These are phyloP conservation scores for Mizuhopecten yessoensis DNA, from an alignment of 1,140 invertebrate species.

Conservation along the genomic window DNA sequence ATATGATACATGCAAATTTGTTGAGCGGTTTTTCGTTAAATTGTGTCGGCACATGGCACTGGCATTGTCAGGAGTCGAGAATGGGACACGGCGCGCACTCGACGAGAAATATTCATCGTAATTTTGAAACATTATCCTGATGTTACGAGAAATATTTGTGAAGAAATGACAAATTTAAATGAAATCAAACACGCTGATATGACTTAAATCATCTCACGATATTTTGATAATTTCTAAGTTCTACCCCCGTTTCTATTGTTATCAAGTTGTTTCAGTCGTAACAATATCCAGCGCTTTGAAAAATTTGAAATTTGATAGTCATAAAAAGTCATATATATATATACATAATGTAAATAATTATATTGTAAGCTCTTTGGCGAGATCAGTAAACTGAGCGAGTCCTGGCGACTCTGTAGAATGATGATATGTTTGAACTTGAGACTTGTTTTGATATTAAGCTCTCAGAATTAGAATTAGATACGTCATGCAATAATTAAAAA, in stretches of 20 bases:
- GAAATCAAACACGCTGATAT: slow-evolving; percentile 24
- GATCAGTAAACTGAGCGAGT: not conserved
- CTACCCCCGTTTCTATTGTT: not conserved
- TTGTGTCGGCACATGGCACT: slow-evolving; percentile 36
- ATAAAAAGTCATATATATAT: not conserved
- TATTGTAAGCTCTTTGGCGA: not conserved
- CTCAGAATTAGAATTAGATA: not conserved
- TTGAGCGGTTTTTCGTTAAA: slow-evolving; percentile 13
- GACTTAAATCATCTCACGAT: slow-evolving; percentile 26
- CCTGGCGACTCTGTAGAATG: not conserved
- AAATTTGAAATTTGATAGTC: slow-evolving; percentile 5
- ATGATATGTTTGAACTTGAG: slow-evolving; percentile 19
- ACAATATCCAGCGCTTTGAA: slow-evolving; percentile 23
- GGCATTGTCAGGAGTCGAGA: not conserved
- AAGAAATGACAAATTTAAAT: slow-evolving; percentile 36
- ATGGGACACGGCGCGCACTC: not conserved
- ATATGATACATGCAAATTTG: slow-evolving; percentile 39
- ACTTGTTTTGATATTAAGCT: not conserved
- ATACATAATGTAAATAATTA: slow-evolving; percentile 11
- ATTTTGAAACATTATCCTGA: slow-evolving; percentile 9
- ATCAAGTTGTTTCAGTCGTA: not conserved
- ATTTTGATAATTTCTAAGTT: not conserved
- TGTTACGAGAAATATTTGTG: slow-evolving; percentile 23
- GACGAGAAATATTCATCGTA: slow-evolving; percentile 11
- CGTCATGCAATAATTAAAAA: not conserved